These are phyloP conservation scores for Heteromormyrus szaboi DNA, from an alignment of 2,797 vertebrate genomes.

Conservation along the genomic window DNA sequence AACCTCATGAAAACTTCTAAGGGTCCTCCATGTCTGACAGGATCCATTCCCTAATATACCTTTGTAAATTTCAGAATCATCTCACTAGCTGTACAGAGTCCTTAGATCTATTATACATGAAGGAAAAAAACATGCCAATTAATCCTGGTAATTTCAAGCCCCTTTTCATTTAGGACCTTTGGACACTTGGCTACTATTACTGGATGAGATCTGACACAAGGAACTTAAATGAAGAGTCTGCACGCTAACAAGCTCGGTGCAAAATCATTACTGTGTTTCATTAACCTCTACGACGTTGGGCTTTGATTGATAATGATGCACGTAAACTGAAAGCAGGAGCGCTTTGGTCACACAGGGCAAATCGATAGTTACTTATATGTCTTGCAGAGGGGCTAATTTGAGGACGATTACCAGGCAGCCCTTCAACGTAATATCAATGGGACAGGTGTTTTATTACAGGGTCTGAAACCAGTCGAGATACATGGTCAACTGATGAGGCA, in stretches of 20 bases:
- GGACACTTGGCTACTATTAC: conserved; percentile 23
- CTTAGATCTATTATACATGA: neutral
- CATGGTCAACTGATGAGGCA: neutral
- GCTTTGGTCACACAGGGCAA: neutral
- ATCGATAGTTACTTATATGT: neutral
- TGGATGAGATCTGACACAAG: conserved; percentile 24
- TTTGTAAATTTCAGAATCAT: neutral
- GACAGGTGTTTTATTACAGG: neutral
- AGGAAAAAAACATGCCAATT: conserved; percentile 11
- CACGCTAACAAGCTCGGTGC: conserved; percentile 19
- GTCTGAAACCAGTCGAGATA: neutral
- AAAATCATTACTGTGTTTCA: conserved; percentile 26
- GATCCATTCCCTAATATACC: neutral
- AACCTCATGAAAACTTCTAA: neutral
- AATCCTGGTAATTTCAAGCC: neutral
- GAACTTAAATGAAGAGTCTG: conserved; percentile 20
- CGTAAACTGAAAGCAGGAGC: conserved; percentile 5
- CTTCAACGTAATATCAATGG: neutral
- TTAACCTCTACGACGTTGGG: conserved; percentile 22
- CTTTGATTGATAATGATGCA: conserved; percentile 18
- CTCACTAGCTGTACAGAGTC: neutral
- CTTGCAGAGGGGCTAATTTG: conserved; percentile 7
- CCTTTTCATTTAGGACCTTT: neutral
- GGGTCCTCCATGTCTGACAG: neutral
- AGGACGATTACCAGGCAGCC: neutral